Conservation (phyloP, 2,797 vertebrate species). For the Malurus splendens region DNA sequence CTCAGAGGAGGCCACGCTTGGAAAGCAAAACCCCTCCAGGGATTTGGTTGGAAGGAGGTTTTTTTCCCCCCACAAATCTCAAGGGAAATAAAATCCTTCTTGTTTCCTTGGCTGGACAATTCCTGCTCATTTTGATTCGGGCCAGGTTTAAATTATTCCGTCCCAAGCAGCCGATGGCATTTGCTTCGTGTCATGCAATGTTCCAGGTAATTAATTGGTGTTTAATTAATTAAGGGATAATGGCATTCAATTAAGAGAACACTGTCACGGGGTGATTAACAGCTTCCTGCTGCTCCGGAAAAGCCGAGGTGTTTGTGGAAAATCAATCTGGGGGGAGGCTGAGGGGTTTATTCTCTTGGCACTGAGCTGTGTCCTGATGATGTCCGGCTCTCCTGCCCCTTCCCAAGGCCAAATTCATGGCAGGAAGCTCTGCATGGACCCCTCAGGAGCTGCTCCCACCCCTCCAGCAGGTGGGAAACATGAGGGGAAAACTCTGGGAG, state of each 20-base stretch:
- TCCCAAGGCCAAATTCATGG: background rate
- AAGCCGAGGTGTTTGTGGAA: background rate
- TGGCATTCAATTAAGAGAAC: slow-evolving; percentile 38
- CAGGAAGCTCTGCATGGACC: accelerated
- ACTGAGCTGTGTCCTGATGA: background rate
- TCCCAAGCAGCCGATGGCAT: slow-evolving; percentile 32
- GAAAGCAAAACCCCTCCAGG: background rate
- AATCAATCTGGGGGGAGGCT: background rate
- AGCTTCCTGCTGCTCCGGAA: slow-evolving; percentile 39
- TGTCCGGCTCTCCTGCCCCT: background rate
- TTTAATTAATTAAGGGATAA: slow-evolving; percentile 63
- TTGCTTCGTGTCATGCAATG: background rate
- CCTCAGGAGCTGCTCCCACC: background rate
- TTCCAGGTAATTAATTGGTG: slow-evolving; percentile 53
- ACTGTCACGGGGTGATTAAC: slow-evolving; percentile 25
- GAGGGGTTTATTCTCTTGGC: background rate
- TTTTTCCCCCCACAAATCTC: background rate
- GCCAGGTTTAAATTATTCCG: background rate
- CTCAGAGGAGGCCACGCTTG: background rate
- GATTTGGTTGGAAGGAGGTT: accelerated
- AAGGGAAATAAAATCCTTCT: accelerated
- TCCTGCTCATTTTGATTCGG: background rate
- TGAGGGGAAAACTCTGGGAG: accelerated
- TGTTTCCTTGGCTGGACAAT: background rate
- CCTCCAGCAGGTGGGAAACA: background rate